Evolutionary conservation across 2,888 invertebrate species (phyloP).

Genomic region (Xylota sylvarum): DNA sequence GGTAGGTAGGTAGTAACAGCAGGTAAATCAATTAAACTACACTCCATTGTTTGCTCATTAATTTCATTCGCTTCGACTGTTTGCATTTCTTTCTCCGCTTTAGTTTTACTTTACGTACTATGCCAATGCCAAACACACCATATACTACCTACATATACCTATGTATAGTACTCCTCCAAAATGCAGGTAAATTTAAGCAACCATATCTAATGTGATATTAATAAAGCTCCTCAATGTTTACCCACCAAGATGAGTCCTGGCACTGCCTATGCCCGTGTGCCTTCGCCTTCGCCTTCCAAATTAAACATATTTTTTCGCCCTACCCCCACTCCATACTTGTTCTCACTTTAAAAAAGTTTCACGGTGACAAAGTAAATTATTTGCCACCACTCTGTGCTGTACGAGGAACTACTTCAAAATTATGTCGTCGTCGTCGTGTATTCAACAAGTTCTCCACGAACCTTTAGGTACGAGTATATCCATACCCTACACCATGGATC

Average conservation of each 20-base stretch:
- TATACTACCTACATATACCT: slow-evolving; percentile 1
- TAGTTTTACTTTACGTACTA: slow-evolving; percentile 20
- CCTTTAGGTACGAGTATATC: no score
- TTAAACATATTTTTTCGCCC: slow-evolving; percentile 45
- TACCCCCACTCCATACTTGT: neutral
- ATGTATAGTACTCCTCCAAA: slow-evolving; percentile 12
- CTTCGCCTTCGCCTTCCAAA: slow-evolving; percentile 36
- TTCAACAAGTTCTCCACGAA: slow-evolving; percentile 67
- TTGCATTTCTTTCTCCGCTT: slow-evolving; percentile 46
- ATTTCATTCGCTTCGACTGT: slow-evolving; percentile 73
- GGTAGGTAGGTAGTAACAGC: neutral
- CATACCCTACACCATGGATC: neutral
- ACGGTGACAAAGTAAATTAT: slow-evolving; percentile 74
- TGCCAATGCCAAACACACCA: slow-evolving; percentile 6
- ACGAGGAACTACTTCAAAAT: slow-evolving; percentile 54
- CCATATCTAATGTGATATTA: slow-evolving; percentile 74
- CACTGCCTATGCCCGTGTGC: neutral
- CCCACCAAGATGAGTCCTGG: slow-evolving; percentile 34
- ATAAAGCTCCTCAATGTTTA: slow-evolving; percentile 69
- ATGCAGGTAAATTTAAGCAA: slow-evolving; percentile 61
- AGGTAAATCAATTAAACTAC: slow-evolving; percentile 73
- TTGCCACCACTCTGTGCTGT: slow-evolving; percentile 53
- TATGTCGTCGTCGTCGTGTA: slow-evolving; percentile 58
- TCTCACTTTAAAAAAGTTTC: slow-evolving; percentile 40
- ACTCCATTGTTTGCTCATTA: slow-evolving; percentile 76